phyloP scores from a whole-genome alignment of 2,797 vertebrate genomes.

The Phrynocephalus vlangalii region DNA sequence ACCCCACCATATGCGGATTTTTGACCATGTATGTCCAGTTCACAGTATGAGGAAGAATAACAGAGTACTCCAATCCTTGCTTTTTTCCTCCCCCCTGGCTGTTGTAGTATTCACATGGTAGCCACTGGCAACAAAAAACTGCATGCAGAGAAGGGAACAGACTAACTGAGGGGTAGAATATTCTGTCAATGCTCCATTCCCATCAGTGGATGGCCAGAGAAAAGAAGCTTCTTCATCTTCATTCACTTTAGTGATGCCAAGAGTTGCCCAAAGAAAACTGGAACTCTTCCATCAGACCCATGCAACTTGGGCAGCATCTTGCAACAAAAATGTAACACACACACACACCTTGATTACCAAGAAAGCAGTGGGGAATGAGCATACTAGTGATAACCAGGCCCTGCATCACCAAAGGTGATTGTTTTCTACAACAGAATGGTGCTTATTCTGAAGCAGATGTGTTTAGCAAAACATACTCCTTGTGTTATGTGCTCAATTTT shows the following conservation, averaged over 20 bases:
- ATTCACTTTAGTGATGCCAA: not conserved
- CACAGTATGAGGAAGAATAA: not conserved
- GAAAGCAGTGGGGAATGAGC: too few relatives aligned
- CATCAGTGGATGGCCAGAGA: not conserved
- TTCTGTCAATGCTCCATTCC: not conserved
- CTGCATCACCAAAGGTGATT: too few relatives aligned
- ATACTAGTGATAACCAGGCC: too few relatives aligned
- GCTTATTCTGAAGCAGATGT: not conserved
- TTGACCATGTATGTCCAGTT: not conserved
- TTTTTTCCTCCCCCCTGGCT: not conserved
- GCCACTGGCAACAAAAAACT: not conserved
- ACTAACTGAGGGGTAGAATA: not conserved
- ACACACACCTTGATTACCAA: too few relatives aligned
- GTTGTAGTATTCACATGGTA: not conserved
- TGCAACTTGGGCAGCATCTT: too few relatives aligned
- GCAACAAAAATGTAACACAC: too few relatives aligned
- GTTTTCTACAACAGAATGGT: not conserved
- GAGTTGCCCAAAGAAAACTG: not conserved
- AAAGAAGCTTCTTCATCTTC: not conserved
- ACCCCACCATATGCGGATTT: too few relatives aligned
- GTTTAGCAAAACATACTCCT: not conserved
- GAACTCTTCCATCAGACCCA: not conserved
- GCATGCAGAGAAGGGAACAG: not conserved
- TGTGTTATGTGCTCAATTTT: not conserved
- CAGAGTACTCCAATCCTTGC: not conserved